phyloP scores from a whole-genome alignment of 2,888 invertebrate genomes.

The Troilus luridus region DNA sequence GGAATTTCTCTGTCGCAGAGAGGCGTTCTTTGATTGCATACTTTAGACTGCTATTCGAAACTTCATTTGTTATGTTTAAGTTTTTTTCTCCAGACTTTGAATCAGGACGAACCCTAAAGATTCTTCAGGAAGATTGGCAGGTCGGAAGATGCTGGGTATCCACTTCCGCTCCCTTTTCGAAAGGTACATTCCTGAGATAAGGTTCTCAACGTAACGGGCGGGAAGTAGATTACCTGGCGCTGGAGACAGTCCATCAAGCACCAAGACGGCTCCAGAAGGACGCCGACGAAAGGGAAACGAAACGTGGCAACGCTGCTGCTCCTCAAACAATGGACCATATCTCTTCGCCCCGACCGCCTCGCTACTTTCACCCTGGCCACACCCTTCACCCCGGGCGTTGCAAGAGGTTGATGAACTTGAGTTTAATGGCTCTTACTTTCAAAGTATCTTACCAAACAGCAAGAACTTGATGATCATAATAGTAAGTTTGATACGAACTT shows the following conservation, averaged over 20 bases:
- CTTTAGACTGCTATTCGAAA: neutral
- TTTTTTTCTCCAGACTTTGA: neutral
- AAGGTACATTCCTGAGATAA: slow-evolving; percentile 13
- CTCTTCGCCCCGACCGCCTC: neutral
- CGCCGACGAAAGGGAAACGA: slow-evolving; percentile 33
- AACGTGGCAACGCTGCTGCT: slow-evolving; percentile 22
- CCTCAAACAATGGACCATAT: slow-evolving; percentile 23
- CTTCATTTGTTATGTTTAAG: neutral
- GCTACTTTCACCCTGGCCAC: slow-evolving; percentile 34
- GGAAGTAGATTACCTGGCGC: neutral
- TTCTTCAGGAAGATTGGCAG: neutral
- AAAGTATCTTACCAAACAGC: neutral
- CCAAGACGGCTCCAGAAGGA: slow-evolving; percentile 2
- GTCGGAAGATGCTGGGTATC: neutral
- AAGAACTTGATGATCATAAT: no score
- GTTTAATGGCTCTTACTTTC: neutral
- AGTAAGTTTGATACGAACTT: no score
- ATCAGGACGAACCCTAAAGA: neutral
- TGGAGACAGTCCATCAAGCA: neutral
- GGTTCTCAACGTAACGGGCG: neutral
- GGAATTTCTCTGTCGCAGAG: neutral
- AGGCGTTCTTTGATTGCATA: neutral
- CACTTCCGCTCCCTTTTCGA: neutral
- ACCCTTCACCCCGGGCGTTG: neutral
- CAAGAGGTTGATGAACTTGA: neutral